Evolutionary conservation across 2,113 vertebrate genomes (phyloP).

Genomic region (Nansenia antarctica): DNA sequence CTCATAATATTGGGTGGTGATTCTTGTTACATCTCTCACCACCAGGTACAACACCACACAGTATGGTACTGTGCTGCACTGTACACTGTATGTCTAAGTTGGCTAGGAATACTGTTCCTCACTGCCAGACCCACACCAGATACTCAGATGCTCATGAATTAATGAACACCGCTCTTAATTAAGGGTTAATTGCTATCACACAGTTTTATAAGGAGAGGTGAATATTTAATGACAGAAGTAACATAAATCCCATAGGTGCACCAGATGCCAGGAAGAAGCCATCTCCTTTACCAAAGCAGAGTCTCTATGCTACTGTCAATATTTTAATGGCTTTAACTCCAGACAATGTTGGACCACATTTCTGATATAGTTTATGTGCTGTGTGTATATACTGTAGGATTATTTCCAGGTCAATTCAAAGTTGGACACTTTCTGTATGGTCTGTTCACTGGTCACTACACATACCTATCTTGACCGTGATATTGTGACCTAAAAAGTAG

Average conservation of each 20-base stretch:
- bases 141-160: neutral
- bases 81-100: neutral
- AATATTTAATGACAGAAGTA: neutral
- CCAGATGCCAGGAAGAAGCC: neutral
- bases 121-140: neutral
- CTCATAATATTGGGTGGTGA: neutral
- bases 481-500: no score
- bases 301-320: neutral
- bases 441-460: no score
- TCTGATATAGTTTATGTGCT: no score
- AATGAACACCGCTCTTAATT: conserved; percentile 2
- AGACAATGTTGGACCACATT: no score
- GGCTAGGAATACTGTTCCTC: neutral
- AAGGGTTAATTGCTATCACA: neutral
- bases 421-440: no score
- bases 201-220: neutral
- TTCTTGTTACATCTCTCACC: neutral
- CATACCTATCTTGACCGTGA: no score
- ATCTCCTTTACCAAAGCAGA: no score
- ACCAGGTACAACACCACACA: neutral
- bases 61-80: neutral
- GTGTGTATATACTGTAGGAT: no score
- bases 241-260: neutral
- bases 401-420: no score
- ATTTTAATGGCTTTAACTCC: neutral